Percentiles rank a stretch among this genome's conserved stretches.
phyloP scores from a whole-genome alignment of 2,888 invertebrate species.

The Hemistola chrysoprasaria region DNA sequence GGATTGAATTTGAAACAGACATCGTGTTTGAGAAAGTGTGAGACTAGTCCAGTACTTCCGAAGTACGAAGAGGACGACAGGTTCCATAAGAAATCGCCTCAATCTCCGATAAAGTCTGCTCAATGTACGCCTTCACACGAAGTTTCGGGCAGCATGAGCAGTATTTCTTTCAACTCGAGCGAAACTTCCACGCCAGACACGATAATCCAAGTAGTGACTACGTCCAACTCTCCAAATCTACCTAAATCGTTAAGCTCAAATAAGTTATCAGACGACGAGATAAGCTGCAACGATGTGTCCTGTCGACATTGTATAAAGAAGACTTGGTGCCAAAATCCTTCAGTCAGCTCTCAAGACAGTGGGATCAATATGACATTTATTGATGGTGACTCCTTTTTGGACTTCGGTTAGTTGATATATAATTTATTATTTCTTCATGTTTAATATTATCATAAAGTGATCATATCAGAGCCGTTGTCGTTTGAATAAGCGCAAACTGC shows the following conservation, averaged over 20 bases:
- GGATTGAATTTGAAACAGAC: constrained; percentile 62
- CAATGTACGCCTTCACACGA: constrained; percentile 72
- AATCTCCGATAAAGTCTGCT: constrained; percentile 64
- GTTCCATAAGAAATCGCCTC: constrained; percentile 56
- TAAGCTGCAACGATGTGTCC: constrained; percentile 64
- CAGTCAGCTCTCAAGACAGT: constrained; percentile 89
- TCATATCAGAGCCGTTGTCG: no score
- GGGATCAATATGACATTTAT: constrained; percentile 89
- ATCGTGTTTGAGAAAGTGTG: constrained; percentile 64
- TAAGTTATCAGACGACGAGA: constrained; percentile 83
- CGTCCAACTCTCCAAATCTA: constrained; percentile 62
- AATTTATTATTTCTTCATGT: no score
- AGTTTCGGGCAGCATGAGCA: constrained; percentile 68
- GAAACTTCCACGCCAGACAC: constrained; percentile 79
- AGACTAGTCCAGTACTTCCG: constrained; percentile 71
- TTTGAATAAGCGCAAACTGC: no score
- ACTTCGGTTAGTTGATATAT: constrained; percentile 59
- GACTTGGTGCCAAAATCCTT: constrained; percentile 85
- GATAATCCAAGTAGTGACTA: constrained; percentile 73
- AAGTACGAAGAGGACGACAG: constrained; percentile 63
- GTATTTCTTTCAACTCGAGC: constrained; percentile 77
- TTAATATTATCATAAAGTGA: no score
- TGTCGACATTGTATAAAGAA: constrained; percentile 79
- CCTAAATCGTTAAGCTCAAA: constrained; percentile 81
- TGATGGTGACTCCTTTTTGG: constrained; percentile 84